phyloP scores from a whole-genome alignment of 2,113 vertebrate species.

The Pituophis catenifer region DNA sequence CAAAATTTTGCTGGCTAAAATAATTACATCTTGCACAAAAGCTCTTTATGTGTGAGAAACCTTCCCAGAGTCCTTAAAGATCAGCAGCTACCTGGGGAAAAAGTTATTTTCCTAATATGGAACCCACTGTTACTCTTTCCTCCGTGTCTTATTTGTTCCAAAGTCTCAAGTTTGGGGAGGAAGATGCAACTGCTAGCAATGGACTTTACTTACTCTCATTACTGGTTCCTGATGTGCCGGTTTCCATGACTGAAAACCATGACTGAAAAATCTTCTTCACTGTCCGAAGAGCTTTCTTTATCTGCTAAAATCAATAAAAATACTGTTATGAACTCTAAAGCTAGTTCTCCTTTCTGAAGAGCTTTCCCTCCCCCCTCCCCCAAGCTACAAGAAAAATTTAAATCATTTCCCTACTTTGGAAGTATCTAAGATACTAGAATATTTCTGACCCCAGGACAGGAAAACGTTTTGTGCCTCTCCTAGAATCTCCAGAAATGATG shows the following conservation, averaged over 20 bases:
- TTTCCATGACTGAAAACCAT: slow-evolving; percentile 14
- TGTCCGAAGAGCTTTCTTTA: neutral
- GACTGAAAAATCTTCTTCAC: slow-evolving; percentile 2
- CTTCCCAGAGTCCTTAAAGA: neutral
- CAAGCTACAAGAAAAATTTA: neutral
- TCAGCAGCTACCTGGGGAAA: neutral
- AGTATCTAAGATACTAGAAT: neutral
- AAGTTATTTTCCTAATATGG: neutral
- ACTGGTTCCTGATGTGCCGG: neutral
- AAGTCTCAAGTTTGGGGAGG: neutral
- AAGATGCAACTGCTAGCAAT: neutral
- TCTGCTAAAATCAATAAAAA: neutral
- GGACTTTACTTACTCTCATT: neutral
- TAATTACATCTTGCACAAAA: neutral
- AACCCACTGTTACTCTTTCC: neutral
- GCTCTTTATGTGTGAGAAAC: neutral
- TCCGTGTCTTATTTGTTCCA: neutral
- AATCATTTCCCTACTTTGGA: neutral
- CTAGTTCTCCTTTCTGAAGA: neutral
- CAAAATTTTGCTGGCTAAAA: neutral
- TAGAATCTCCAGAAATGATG: neutral
- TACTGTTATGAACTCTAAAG: neutral
- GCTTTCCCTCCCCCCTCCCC: neutral
- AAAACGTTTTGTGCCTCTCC: neutral
- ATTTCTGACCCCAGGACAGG: neutral